Percentiles rank a stretch among this genome's conserved stretches.
These are phyloP conservation scores for Corythoichthys intestinalis DNA, from an alignment of 2,113 vertebrate genomes.

Conservation along the genomic window DNA sequence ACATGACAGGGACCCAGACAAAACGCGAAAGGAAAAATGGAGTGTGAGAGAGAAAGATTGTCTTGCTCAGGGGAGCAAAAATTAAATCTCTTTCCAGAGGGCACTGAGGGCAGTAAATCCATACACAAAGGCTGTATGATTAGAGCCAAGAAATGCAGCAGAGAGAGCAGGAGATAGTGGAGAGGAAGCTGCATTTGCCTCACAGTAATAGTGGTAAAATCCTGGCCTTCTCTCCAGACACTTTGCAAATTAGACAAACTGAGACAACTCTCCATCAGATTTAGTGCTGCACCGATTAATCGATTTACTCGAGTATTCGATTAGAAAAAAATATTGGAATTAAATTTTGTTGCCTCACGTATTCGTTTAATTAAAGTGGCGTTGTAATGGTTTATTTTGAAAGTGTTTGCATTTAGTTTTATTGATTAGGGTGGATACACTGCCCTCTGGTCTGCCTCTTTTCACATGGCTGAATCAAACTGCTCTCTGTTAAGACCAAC, in stretches of 20 bases:
- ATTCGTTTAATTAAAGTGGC: no score
- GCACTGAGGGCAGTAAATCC: conserved; percentile 60
- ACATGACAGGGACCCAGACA: conserved; percentile 18
- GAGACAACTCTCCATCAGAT: conserved; percentile 2
- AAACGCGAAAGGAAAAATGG: conserved; percentile 40
- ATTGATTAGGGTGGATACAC: no score
- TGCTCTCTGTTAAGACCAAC: no score
- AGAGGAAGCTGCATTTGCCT: not conserved
- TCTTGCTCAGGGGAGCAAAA: conserved; percentile 38
- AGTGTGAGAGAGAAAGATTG: conserved; percentile 52
- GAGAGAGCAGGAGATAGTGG: not conserved
- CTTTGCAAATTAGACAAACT: not conserved
- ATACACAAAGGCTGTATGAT: conserved; percentile 62
- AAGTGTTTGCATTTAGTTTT: no score
- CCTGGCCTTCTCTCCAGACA: not conserved
- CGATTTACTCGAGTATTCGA: no score
- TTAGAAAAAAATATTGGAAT: no score
- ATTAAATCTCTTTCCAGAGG: conserved; percentile 59
- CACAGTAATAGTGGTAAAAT: not conserved
- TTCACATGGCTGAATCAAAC: no score
- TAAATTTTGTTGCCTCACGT: no score
- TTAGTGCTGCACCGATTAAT: no score
- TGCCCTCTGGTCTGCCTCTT: no score
- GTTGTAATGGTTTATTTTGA: no score
- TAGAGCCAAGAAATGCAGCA: conserved; percentile 46